Base-by-base conservation (phyloP, 30 jellyfish, hydroid and myxozoan species). In the Turritopsis dohrnii region DNA sequence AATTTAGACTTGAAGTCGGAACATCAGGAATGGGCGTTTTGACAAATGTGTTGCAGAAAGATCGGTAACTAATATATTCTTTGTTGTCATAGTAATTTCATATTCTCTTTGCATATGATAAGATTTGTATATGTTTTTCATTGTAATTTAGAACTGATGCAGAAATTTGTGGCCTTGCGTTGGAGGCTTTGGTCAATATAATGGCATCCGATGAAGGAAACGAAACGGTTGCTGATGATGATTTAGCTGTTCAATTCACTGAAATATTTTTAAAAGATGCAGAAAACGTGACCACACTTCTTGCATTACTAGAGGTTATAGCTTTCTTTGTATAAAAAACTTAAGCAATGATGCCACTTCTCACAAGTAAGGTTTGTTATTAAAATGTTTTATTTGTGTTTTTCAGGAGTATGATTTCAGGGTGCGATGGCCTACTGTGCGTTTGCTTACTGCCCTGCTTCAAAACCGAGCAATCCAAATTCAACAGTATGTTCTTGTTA, bases 341-440 rank as follows among this genome's bases (percentile, higher is more conserved):
- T 0, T 60, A 60, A 18, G 73, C 19, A 60, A 60, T 60, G 73
- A 18, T 18, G 0, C 19, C 21, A n/a, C n/a, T n/a, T n/a, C n/a
- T n/a, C n/a, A n/a, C n/a, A n/a, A n/a, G n/a, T n/a, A n/a, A n/a
- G 77, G 28, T 69, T n/a, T 69, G 0, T 9, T 7, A 0, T 69
- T 1, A 21, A 7, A n/a, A 7, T 22, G 20, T 0, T 13, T 54
- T 18, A 19, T 26, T 21, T 28, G 19, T n/a, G 23, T 74, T 30
- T 85, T 73, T 20, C 76, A 91, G 97, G 97, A 91, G 85, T 91
- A 91, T 81, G 97, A 91, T 80, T 91, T 91, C 54, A 72, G 96
- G 13, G 96, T 91, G 8, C 88, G 97, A 54, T 91, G 97, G 97
- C 96, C 97, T 0, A 83, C 97, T 28, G 97, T 91, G 53, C 92